Base-by-base conservation (phyloP, 2,888 invertebrate species). In the Electrophaes corylata region DNA sequence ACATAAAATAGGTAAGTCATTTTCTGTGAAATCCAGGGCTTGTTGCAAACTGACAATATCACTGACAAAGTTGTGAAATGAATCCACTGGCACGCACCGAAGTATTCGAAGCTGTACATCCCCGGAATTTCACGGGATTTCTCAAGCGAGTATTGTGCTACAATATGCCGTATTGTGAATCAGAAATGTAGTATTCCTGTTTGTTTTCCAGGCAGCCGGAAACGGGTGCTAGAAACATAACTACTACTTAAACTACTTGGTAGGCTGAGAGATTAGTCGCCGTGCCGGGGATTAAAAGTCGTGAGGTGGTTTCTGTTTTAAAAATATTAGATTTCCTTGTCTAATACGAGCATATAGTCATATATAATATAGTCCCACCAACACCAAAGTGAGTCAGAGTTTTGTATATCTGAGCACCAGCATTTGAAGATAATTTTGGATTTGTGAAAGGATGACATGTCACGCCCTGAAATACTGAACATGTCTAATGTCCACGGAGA, bases 21-120 rank as follows among this genome's bases (percentile, higher is more conserved):
- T 57, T 64, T 60, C 54, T 62, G 54, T 57, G 49, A 60, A 57
- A 54, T 51, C 48, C 19, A 16, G 31, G 26, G 19, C 12, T 40
- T 50, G 54, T 35, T 56, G 51, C 52, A 55, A 48, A 46, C 54
- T 62, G 65, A 62, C 64, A 66, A 62, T 66, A 56, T 53, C 50
- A 53, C 62, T 63, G 64, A 64, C 62, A 63, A 66, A 63, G 60
- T 57, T 55, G 37, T 48, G 54, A 51, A 29, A 57, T 56, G 54
- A 62, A 45, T 58, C 46, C 41, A 19, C 31, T 39, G 44, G 41
- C 55, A 62, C 59, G 62, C 56, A 56, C 50, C 53, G 37, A 59
- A 59, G 55, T 65, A 62, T 62, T 51, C 57, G 56, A 59, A 46
- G 26, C 14, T 1, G 46, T 60, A 33, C 46, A 20, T 35, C 14